Base-by-base conservation (phyloP, 2,888 invertebrate genomes). In the Microdon myrmicae region DNA sequence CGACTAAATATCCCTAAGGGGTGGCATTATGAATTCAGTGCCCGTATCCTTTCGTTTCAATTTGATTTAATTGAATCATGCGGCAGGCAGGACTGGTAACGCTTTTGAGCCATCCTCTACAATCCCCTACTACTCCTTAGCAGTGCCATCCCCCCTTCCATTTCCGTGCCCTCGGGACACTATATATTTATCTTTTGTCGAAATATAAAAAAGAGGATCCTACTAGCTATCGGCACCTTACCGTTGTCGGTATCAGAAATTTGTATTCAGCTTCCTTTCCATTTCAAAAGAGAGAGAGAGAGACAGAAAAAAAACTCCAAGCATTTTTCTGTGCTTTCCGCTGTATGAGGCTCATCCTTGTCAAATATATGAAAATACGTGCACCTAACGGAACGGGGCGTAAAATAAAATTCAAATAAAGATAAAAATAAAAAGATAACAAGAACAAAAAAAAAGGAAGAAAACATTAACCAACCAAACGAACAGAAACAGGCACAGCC, bases 41-140 rank as follows among this genome's bases (percentile, higher is more conserved):
- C 74, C 75, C 73, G 73, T 68, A 60, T 70, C 68, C 69, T 71
- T 72, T 68, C 68, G 71, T 71, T 73, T 72, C 75, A 76, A 77
- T 76, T 77, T 74, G 75, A 76, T 76, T 77, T 77, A 76, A 77
- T 76, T 77, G 77, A 77, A 77, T 77, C 77, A 76, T 74, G 71
- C 43, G 58, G 51, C 22, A 9, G 43, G 26, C 13, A 13, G 2
- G 8, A 5, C 12, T 8, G 38, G 7, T 2, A 5, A 5, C 14
- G 1, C 23, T 16, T 16, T 4, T 12, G 4, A n/a, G 12, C 19
- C 14, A 13, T 14, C n/a, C 13, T 12, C 43, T 25, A 44, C 22
- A 13, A n/a, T n/a, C n/a, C n/a, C n/a, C n/a, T n/a, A n/a, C n/a
- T n/a, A n/a, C n/a, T n/a, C n/a, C n/a, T n/a, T n/a, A n/a, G n/a